A percentile compares a stretch with the other conserved stretches of the same genome.
Evolutionary conservation across 2,113 vertebrate genomes (phyloP).

Genomic region (Malurus elegans): DNA sequence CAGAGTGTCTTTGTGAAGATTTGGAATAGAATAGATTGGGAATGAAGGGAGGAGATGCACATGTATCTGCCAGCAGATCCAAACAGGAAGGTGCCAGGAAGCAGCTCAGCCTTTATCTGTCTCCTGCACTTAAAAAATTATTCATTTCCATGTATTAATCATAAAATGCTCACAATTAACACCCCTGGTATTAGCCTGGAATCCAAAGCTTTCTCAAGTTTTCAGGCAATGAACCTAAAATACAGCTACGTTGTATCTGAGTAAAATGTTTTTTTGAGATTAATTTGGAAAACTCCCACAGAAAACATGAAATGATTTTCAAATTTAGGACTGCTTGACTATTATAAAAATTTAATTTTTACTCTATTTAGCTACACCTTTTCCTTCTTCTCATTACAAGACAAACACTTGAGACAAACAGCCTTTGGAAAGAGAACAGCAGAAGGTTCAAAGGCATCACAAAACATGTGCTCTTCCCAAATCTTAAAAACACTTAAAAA

Average conservation of each 20-base stretch:
- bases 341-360: background rate
- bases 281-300: background rate
- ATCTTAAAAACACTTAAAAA: background rate
- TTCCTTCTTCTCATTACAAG: background rate
- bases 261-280: background rate
- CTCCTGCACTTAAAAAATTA: background rate
- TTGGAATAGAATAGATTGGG: background rate
- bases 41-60: background rate
- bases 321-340: background rate
- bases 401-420: background rate
- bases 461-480: background rate
- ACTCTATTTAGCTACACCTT: background rate
- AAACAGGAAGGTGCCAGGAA: background rate
- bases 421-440: background rate
- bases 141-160: background rate
- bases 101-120: background rate
- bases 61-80: background rate
- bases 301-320: background rate
- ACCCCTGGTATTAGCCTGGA: background rate
- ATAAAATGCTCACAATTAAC: background rate
- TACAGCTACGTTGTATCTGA: background rate
- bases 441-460: background rate
- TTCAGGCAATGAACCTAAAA: background rate
- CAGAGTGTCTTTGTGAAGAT: background rate
- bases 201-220: background rate